A percentile compares a stretch with the other conserved stretches of the same genome.
Conservation (phyloP, 30 jellyfish, hydroid and myxozoan genomes). For the Aurelia coerulea region DNA sequence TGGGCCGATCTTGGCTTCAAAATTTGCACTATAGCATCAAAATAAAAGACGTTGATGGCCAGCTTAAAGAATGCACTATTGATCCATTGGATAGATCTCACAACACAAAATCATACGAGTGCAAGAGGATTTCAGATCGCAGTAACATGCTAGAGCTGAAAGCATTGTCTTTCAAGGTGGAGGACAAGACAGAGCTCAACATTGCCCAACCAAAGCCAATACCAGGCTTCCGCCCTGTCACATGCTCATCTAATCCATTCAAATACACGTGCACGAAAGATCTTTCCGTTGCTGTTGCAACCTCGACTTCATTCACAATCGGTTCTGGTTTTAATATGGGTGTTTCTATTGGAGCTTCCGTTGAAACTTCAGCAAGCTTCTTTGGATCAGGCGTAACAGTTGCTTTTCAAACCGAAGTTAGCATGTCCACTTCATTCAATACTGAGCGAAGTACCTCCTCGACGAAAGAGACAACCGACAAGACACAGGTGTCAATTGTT, state of each 20-base stretch:
- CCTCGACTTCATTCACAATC: slow-evolving; percentile 3
- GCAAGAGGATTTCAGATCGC: background rate
- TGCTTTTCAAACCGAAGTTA: background rate
- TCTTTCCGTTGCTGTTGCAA: background rate
- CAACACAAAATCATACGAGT: background rate
- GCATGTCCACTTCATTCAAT: background rate
- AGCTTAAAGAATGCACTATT: background rate
- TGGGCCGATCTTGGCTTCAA: background rate
- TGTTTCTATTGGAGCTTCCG: background rate
- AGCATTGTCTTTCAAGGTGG: slow-evolving; percentile 1
- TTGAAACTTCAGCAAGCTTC: background rate
- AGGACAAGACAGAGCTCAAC: slow-evolving; percentile 14
- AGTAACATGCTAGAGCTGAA: background rate
- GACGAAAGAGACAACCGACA: background rate
- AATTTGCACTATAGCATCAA: background rate
- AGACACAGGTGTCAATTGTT: background rate
- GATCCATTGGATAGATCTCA: background rate
- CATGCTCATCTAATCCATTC: background rate
- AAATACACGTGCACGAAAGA: slow-evolving; percentile 5
- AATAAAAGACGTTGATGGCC: background rate
- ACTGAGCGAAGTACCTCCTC: background rate
- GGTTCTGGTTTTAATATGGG: slow-evolving; percentile 14
- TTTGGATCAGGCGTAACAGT: background rate
- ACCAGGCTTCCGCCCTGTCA: slow-evolving; percentile 14
- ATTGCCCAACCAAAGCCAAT: background rate